These are phyloP conservation scores for Drosophila repleta DNA, from an alignment of 1,140 invertebrate species.

Conservation along the genomic window DNA sequence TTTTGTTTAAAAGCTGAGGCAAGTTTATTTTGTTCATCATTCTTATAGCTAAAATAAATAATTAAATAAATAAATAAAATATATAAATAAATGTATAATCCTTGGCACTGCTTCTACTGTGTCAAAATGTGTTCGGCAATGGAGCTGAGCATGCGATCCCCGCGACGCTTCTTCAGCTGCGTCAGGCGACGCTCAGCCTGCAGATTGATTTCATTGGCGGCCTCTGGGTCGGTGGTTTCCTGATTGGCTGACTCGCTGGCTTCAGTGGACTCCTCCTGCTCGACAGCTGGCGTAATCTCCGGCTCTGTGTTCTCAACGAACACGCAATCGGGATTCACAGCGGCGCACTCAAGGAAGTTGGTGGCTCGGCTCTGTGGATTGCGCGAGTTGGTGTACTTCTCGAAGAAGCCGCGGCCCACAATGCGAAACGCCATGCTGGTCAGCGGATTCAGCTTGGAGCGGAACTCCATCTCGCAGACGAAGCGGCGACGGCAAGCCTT, in stretches of 20 bases:
- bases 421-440: slow-evolving; percentile 82
- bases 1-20: slow-evolving; percentile 62
- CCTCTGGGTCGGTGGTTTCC: slow-evolving; percentile 32
- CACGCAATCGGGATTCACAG: slow-evolving; percentile 72
- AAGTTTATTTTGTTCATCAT: slow-evolving; percentile 75
- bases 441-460: slow-evolving; percentile 71
- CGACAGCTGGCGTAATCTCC: slow-evolving; percentile 1
- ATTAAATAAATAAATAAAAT: slow-evolving; percentile 54
- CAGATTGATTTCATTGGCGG: slow-evolving; percentile 66
- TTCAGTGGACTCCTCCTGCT: not conserved
- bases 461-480: slow-evolving; percentile 83
- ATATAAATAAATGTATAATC: slow-evolving; percentile 77
- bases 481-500: slow-evolving; percentile 78
- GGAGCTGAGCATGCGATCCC: slow-evolving; percentile 58
- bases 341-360: slow-evolving; percentile 67
- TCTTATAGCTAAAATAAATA: slow-evolving; percentile 82
- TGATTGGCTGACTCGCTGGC: slow-evolving; percentile 11
- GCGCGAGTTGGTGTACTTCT: slow-evolving; percentile 70
- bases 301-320: slow-evolving; percentile 66
- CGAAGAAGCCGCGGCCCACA: slow-evolving; percentile 76
- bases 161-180: slow-evolving; percentile 52
- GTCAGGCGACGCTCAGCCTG: slow-evolving; percentile 59
- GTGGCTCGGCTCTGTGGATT: slow-evolving; percentile 64
- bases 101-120: slow-evolving; percentile 48
- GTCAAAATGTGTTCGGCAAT: slow-evolving; percentile 67